Evolutionary conservation across 2,113 vertebrate species (phyloP).

Genomic region (Lepisosteus osseus): DNA sequence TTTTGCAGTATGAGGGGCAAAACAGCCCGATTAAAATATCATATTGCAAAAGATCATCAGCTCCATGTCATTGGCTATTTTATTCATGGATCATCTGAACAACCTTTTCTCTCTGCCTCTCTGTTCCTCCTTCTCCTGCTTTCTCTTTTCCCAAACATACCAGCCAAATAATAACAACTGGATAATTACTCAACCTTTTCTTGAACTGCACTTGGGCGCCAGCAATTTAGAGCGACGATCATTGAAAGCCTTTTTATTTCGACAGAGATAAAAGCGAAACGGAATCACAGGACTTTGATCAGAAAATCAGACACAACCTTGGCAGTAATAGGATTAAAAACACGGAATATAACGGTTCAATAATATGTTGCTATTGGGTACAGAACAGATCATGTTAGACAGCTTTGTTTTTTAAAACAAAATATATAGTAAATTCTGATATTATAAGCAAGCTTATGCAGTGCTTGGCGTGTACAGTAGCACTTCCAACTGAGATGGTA

Average conservation of each 20-base stretch:
- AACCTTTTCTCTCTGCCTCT: conserved; percentile 10
- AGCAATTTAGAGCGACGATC: conserved; percentile 57
- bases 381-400: neutral
- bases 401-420: neutral
- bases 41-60: conserved; percentile 27
- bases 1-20: neutral
- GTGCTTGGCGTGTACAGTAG: no score
- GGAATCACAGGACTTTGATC: conserved; percentile 47
- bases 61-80: neutral
- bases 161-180: conserved; percentile 53
- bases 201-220: conserved; percentile 37
- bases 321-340: conserved; percentile 20
- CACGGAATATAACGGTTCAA: conserved; percentile 10
- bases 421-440: no score
- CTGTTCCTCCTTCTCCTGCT: conserved; percentile 28
- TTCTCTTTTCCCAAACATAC: conserved; percentile 15
- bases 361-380: neutral
- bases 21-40: conserved; percentile 42
- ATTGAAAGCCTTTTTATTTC: conserved; percentile 63
- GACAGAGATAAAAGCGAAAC: conserved; percentile 56
- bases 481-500: no score
- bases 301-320: conserved; percentile 26
- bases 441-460: no score
- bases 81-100: neutral
- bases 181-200: conserved; percentile 57